Evolutionary conservation across 2,888 invertebrate genomes (phyloP).

Genomic region (Hirudinaria manillensis): DNA sequence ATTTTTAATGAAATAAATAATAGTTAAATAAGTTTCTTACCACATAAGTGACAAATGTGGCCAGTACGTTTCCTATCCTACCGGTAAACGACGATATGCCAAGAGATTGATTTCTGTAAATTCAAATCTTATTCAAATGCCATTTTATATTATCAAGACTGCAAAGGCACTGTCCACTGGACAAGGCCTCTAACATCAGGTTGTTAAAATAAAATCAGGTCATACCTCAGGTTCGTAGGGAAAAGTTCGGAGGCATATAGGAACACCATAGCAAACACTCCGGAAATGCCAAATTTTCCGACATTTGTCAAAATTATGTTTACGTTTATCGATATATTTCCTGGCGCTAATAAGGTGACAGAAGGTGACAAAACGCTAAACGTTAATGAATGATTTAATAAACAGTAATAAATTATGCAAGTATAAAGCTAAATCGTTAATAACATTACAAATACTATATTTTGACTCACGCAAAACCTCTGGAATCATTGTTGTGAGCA

Average conservation of each 20-base stretch:
- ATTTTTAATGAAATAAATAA: too few species aligned
- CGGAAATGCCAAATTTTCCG: conserved; percentile 52
- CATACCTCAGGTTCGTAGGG: conserved; percentile 27
- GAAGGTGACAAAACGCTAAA: too few species aligned
- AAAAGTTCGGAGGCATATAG: conserved; percentile 51
- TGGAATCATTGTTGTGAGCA: conserved; percentile 33
- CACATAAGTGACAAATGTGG: conserved; percentile 47
- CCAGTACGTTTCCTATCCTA: conserved; percentile 48
- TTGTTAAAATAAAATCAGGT: too few species aligned
- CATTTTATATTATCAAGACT: not conserved
- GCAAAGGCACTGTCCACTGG: too few species aligned
- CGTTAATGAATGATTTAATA: too few species aligned
- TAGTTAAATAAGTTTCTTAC: conserved; percentile 37
- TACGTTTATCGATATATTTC: conserved; percentile 19
- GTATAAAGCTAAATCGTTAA: not conserved
- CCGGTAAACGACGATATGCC: conserved; percentile 50
- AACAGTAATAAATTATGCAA: too few species aligned
- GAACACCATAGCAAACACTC: conserved; percentile 49
- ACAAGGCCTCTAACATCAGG: too few species aligned
- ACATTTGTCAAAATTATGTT: conserved; percentile 39
- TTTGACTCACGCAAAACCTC: not conserved
- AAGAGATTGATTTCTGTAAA: conserved; percentile 47
- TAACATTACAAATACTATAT: not conserved
- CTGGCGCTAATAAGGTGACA: too few species aligned
- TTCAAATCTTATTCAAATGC: not conserved